phyloP scores from a whole-genome alignment of 1,140 invertebrate genomes.

The Tribolium castaneum region DNA sequence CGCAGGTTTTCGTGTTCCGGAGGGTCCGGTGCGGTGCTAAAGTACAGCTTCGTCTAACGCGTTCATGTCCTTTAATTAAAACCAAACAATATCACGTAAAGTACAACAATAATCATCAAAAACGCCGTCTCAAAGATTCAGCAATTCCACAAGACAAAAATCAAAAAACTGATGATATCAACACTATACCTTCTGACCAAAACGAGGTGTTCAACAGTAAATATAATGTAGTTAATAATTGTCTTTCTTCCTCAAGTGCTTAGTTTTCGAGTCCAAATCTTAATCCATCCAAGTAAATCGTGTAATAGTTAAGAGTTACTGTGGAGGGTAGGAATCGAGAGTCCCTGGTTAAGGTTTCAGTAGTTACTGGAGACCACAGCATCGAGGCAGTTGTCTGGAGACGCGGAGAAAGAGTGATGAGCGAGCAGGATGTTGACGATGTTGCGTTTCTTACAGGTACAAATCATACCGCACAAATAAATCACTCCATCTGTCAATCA shows the following conservation, averaged over 20 bases:
- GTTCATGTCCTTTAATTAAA: slow-evolving; percentile 26
- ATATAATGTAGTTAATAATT: slow-evolving; percentile 40
- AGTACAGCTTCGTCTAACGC: slow-evolving; percentile 37
- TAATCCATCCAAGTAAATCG: slow-evolving; percentile 41
- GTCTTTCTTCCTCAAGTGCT: slow-evolving; percentile 42
- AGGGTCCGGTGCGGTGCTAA: slow-evolving; percentile 37
- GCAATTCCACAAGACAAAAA: background rate
- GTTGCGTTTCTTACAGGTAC: slow-evolving; percentile 91
- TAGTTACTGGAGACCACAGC: slow-evolving; percentile 61
- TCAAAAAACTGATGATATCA: slow-evolving; percentile 23
- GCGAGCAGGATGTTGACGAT: slow-evolving; percentile 92
- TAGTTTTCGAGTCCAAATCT: slow-evolving; percentile 33
- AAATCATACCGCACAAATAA: slow-evolving; percentile 59
- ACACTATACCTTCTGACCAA: slow-evolving; percentile 35
- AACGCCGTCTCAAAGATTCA: slow-evolving; percentile 9
- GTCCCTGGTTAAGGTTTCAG: slow-evolving; percentile 63
- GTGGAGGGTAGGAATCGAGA: slow-evolving; percentile 60
- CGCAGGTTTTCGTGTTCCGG: slow-evolving; percentile 39
- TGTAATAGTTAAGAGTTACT: slow-evolving; percentile 49
- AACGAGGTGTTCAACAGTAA: slow-evolving; percentile 43
- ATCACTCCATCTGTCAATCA: slow-evolving; percentile 59
- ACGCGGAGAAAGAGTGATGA: slow-evolving; percentile 68
- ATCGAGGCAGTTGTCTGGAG: slow-evolving; percentile 65
- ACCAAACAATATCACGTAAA: slow-evolving; percentile 48
- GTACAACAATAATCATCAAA: slow-evolving; percentile 52